phyloP scores from a whole-genome alignment of 2,113 vertebrate genomes.

The Pyrgilauda ruficollis region DNA sequence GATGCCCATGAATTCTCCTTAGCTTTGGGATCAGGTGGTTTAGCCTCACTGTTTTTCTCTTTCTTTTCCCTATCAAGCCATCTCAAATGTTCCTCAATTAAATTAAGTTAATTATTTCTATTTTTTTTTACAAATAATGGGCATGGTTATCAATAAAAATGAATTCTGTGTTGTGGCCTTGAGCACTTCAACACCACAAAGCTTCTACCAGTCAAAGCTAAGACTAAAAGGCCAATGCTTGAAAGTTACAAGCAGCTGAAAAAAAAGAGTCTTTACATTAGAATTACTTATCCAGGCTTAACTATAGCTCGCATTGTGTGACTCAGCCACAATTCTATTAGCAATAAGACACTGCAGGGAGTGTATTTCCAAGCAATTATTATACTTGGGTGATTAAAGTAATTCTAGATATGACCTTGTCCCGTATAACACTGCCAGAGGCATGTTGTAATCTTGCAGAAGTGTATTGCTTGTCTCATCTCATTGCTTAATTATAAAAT shows the following conservation, averaged over 20 bases:
- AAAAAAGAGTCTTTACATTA: neutral
- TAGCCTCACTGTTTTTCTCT: neutral
- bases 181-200: neutral
- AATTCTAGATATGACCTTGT: conserved; percentile 56
- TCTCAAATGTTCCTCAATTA: neutral
- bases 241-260: neutral
- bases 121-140: neutral
- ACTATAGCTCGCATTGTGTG: neutral
- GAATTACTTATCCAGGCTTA: neutral
- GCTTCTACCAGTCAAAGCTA: neutral
- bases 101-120: neutral
- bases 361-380: conserved; percentile 51
- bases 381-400: conserved; percentile 55
- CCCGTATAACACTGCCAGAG: neutral
- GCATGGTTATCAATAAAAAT: neutral
- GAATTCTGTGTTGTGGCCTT: neutral
- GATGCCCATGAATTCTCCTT: neutral
- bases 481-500: conserved; percentile 48
- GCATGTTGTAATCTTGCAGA: neutral
- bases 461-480: conserved; percentile 28
- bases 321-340: conserved; percentile 52
- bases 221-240: neutral
- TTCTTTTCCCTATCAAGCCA: neutral
- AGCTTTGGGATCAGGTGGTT: neutral
- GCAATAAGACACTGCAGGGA: conserved; percentile 33